These are phyloP conservation scores for Daubentonia madagascariensis DNA, from an alignment of 2,113 vertebrate species.

Conservation along the genomic window DNA sequence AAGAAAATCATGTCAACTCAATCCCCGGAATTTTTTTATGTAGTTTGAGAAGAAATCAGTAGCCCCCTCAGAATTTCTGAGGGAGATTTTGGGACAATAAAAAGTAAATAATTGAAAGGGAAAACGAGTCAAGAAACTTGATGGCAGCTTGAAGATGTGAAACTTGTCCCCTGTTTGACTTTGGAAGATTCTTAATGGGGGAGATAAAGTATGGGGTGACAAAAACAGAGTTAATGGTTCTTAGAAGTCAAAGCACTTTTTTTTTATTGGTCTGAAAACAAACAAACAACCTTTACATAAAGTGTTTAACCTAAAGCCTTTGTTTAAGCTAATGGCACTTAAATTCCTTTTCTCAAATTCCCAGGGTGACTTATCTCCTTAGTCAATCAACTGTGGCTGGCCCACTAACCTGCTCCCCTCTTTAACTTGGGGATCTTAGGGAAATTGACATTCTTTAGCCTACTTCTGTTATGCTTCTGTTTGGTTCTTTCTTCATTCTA, in stretches of 20 bases:
- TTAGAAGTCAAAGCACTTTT: slow-evolving; percentile 56
- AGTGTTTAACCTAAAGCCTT: slow-evolving; percentile 68
- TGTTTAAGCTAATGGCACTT: slow-evolving; percentile 74
- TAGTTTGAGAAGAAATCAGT: background rate
- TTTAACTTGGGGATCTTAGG: slow-evolving; percentile 1
- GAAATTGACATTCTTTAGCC: slow-evolving; percentile 46
- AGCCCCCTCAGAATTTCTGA: background rate
- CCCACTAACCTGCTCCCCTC: slow-evolving; percentile 14
- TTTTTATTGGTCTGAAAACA: slow-evolving; percentile 71
- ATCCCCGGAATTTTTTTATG: background rate
- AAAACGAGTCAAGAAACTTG: background rate
- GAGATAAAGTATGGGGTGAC: background rate
- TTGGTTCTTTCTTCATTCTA: slow-evolving; percentile 49
- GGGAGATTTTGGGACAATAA: background rate
- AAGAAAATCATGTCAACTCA: background rate
- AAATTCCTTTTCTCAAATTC: slow-evolving; percentile 66
- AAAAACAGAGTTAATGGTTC: slow-evolving; percentile 63
- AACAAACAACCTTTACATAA: slow-evolving; percentile 62
- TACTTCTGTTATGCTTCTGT: slow-evolving; percentile 59
- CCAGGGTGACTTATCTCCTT: slow-evolving; percentile 64
- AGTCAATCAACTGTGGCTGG: slow-evolving; percentile 57
- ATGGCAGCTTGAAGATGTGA: background rate
- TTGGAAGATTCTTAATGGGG: background rate
- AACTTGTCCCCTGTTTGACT: background rate
- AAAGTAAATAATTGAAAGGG: background rate